These are phyloP conservation scores for Leptinotarsa undecemlineata DNA, from an alignment of 1,140 invertebrate species.

Conservation along the genomic window DNA sequence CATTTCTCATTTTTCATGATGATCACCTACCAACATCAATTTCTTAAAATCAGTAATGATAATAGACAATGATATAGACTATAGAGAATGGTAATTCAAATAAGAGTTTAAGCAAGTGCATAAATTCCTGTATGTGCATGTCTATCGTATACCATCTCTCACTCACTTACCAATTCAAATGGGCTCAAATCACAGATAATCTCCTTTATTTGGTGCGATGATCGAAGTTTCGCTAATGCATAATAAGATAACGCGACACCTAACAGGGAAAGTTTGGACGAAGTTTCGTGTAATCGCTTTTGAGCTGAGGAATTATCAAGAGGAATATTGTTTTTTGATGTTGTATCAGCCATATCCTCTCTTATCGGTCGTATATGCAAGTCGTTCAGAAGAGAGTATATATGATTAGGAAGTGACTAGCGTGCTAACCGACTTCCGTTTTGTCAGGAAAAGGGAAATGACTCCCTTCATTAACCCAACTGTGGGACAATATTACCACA, in stretches of 20 bases:
- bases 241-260: conserved; percentile 13
- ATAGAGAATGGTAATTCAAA: too few relatives aligned
- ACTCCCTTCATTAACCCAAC: conserved; percentile 24
- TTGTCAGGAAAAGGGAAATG: conserved; percentile 34
- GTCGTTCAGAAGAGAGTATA: conserved; percentile 6
- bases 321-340: conserved; percentile 30
- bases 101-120: too few relatives aligned
- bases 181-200: conserved; percentile 12
- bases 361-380: conserved; percentile 25
- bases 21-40: too few relatives aligned
- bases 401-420: conserved; percentile 35
- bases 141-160: too few relatives aligned
- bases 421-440: conserved; percentile 21
- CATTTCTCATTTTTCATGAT: too few relatives aligned
- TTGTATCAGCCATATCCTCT: conserved; percentile 8
- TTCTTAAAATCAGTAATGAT: too few relatives aligned
- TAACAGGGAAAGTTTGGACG: conserved; percentile 6
- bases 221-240: not conserved
- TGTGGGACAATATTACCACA: conserved; percentile 11
- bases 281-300: not conserved
- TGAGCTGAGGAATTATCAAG: not conserved
- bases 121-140: too few relatives aligned
- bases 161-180: conserved; percentile 1
- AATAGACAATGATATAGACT: too few relatives aligned
- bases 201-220: not conserved